phyloP scores from a whole-genome alignment of 2,797 vertebrate genomes.

The Botia kubotai region DNA sequence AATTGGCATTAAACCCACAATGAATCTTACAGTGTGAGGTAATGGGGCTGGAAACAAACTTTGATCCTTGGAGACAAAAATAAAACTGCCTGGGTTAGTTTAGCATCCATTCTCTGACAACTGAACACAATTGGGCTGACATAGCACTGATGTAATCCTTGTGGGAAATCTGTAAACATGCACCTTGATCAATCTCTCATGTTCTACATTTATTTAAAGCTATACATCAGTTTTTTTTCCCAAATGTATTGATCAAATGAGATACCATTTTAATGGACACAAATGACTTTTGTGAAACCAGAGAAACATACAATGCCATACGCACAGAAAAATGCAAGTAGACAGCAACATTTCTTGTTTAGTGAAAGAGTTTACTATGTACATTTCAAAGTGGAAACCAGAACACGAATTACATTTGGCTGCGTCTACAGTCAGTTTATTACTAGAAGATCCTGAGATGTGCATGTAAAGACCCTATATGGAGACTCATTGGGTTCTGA shows the following conservation, averaged over 20 bases:
- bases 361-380: conserved; percentile 47
- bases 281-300: background rate
- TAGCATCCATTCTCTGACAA: conserved; percentile 5
- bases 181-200: background rate
- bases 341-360: conserved; percentile 26
- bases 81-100: conserved; percentile 10
- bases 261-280: background rate
- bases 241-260: background rate
- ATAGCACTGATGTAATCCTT: background rate
- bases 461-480: conserved; percentile 30
- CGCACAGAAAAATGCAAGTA: conserved; percentile 2
- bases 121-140: background rate
- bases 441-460: conserved; percentile 51
- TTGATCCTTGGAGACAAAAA: conserved; percentile 28
- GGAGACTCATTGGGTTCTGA: conserved; percentile 20
- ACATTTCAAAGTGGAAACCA: conserved; percentile 38
- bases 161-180: background rate
- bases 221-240: background rate
- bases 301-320: background rate
- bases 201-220: conserved; percentile 16
- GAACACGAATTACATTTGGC: conserved; percentile 46
- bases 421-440: conserved; percentile 46
- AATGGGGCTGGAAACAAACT: conserved; percentile 33
- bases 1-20: conserved; percentile 63
- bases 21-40: conserved; percentile 60